A percentile compares a stretch with the other conserved stretches of the same genome.
Evolutionary conservation across 2,797 vertebrate species (phyloP).

Genomic region (Darevskia nairensis): DNA sequence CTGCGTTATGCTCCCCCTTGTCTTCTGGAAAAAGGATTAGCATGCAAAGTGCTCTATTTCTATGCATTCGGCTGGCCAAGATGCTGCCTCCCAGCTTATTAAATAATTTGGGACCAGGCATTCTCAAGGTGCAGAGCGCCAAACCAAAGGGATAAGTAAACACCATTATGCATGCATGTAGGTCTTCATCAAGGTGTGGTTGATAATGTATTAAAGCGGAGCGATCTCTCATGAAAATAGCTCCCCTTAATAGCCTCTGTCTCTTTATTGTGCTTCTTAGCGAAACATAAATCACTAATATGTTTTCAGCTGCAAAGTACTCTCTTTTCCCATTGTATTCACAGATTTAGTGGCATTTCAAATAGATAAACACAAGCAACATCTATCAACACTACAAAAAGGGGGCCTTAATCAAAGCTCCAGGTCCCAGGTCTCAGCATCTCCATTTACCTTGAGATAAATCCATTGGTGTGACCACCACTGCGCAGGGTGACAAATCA

Average conservation of each 20-base stretch:
- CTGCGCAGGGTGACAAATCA: slow-evolving; percentile 96
- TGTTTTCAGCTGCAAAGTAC: slow-evolving; percentile 87
- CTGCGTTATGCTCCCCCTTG: slow-evolving; percentile 57
- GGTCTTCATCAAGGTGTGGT: slow-evolving; percentile 83
- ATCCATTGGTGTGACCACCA: slow-evolving; percentile 98
- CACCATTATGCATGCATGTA: slow-evolving; percentile 83
- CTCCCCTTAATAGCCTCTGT: slow-evolving; percentile 87
- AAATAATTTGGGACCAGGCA: slow-evolving; percentile 75
- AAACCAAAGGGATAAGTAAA: slow-evolving; percentile 80
- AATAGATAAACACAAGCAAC: slow-evolving; percentile 99
- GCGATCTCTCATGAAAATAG: slow-evolving; percentile 88
- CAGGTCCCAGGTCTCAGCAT: slow-evolving; percentile 88
- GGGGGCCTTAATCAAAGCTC: slow-evolving; percentile 98
- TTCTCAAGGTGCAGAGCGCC: slow-evolving; percentile 66
- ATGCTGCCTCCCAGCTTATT: slow-evolving; percentile 71
- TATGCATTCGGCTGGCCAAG: slow-evolving; percentile 65
- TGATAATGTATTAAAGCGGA: slow-evolving; percentile 86
- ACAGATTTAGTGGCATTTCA: slow-evolving; percentile 99
- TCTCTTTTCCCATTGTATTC: slow-evolving; percentile 95
- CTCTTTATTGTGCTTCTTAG: slow-evolving; percentile 98
- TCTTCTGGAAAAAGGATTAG: slow-evolving; percentile 72
- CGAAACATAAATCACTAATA: slow-evolving; percentile 97
- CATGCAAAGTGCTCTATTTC: slow-evolving; percentile 72
- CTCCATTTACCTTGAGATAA: slow-evolving; percentile 99
- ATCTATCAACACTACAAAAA: slow-evolving; percentile 99